phyloP scores from a whole-genome alignment of 1,140 invertebrate genomes.

The Eumeta japonica region DNA sequence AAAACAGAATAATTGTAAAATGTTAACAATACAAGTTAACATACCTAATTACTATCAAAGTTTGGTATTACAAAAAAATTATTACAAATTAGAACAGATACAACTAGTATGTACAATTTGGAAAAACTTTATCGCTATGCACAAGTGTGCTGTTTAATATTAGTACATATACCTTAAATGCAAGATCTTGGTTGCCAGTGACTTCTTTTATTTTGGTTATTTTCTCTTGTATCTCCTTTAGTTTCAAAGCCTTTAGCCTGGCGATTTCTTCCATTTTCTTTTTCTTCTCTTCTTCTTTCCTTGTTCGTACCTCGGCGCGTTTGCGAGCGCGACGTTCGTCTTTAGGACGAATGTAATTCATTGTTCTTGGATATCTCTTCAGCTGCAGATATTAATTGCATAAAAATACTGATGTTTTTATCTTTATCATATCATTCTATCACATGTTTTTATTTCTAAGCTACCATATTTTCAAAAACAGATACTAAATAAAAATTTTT shows the following conservation, averaged over 20 bases:
- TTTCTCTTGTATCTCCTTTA: conserved; percentile 89
- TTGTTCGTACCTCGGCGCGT: conserved; percentile 70
- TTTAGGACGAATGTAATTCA: conserved; percentile 79
- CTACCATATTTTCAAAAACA: too few relatives aligned
- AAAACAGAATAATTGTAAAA: too few relatives aligned
- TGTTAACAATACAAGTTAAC: too few relatives aligned
- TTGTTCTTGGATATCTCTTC: conserved; percentile 86
- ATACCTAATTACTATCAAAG: neutral
- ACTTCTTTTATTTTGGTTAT: conserved; percentile 84
- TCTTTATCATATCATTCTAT: too few relatives aligned
- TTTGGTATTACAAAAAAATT: neutral
- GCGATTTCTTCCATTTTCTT: conserved; percentile 84
- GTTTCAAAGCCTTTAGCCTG: conserved; percentile 81
- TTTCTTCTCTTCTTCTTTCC: conserved; percentile 81
- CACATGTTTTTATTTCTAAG: too few relatives aligned
- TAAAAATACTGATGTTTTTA: conserved; percentile 10
- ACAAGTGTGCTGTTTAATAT: too few relatives aligned
- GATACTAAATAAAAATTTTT: too few relatives aligned
- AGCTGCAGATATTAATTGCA: conserved; percentile 63
- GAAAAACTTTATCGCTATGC: too few relatives aligned
- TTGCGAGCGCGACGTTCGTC: conserved; percentile 78
- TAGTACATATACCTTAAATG: conserved; percentile 58
- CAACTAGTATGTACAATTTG: too few relatives aligned
- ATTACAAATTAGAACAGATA: neutral
- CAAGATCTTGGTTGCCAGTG: conserved; percentile 74